These are phyloP conservation scores for Brachionus manjavacas DNA, from an alignment of 1,140 invertebrate species.

Conservation along the genomic window DNA sequence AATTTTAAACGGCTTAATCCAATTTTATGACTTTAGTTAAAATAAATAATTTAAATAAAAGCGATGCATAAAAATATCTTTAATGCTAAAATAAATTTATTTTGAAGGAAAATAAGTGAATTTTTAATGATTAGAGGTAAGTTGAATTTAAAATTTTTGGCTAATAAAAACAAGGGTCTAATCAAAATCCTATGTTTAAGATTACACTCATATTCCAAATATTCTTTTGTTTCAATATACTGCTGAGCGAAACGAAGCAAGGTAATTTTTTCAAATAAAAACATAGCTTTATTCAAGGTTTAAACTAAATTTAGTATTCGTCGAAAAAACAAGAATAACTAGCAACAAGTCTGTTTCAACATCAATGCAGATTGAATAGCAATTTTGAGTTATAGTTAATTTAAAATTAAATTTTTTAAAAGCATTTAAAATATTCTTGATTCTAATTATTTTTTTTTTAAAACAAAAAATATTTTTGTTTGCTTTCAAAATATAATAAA, in stretches of 20 bases:
- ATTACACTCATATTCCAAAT: conserved; percentile 26
- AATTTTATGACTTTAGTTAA: too few relatives aligned
- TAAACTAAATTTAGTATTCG: not conserved
- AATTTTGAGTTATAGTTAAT: not conserved
- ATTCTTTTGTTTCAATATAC: conserved; percentile 34
- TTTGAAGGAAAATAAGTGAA: conserved; percentile 38
- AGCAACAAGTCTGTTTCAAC: not conserved
- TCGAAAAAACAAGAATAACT: conserved; percentile 25
- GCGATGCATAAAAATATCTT: not conserved
- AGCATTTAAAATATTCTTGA: not conserved
- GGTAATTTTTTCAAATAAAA: not conserved
- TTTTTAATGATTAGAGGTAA: conserved; percentile 40
- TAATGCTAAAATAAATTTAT: not conserved
- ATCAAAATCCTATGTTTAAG: not conserved
- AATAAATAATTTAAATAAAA: not conserved
- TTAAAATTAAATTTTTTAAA: not conserved
- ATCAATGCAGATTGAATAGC: not conserved
- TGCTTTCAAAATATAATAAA: not conserved
- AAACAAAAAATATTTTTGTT: not conserved
- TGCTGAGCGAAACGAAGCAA: conserved; percentile 33
- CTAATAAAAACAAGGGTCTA: too few relatives aligned
- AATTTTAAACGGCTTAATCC: too few relatives aligned
- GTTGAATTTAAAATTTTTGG: not conserved
- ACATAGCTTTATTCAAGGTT: not conserved
- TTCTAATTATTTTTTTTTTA: not conserved